Base-by-base conservation (phyloP, 2,113 vertebrate genomes). In the Zapus hudsonius region DNA sequence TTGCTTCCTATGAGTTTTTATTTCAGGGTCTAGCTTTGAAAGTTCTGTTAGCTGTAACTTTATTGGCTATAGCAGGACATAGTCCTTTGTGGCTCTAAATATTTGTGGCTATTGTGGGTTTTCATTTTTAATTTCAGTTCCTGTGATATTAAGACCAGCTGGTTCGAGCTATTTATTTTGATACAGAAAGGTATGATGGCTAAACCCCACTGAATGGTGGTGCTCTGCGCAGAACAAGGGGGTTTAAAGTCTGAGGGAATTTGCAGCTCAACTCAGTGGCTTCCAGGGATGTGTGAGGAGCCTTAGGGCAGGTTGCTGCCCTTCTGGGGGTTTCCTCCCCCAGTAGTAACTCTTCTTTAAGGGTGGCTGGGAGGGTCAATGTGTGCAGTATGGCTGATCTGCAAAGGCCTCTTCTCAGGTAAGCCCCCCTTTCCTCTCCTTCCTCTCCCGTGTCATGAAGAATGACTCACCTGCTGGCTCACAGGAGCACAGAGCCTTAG, bases 61-160 rank as follows among this genome's bases (percentile, higher is more conserved):
- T 93, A 96, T 89, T 96, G 94, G 88, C 83, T 95, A 31, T 89
- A 89, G 25, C 69, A 40, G 69, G 76, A 82, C 81, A 86, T 93
- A 84, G 67, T 93, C 92, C 86, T 95, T 93, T 94, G 84, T 88
- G 92, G 89, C 89, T 87, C 66, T 86, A 90, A 90, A 95, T 96
- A 94, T 92, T 95, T 96, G 95, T 82, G 90, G 90, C 83, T 67
- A 11, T 84, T 89, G 84, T 88, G 91, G 92, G 36, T 69, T 96
- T 96, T 96, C 95, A 74, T 81, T 96, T 92, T 95, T 89, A 88
- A 96, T 96, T 95, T 96, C 36, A 92, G 90, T 92, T 95, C 80
- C 88, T 95, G 76, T 82, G 82, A 94, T 96, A 94, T 95, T 96
- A 95, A 92, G 87, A 96, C 84, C 90, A 92, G 92, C 95, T 96